These are phyloP conservation scores for Bombus vancouverensis DNA, from an alignment of 1,140 invertebrate genomes.

Conservation along the genomic window DNA sequence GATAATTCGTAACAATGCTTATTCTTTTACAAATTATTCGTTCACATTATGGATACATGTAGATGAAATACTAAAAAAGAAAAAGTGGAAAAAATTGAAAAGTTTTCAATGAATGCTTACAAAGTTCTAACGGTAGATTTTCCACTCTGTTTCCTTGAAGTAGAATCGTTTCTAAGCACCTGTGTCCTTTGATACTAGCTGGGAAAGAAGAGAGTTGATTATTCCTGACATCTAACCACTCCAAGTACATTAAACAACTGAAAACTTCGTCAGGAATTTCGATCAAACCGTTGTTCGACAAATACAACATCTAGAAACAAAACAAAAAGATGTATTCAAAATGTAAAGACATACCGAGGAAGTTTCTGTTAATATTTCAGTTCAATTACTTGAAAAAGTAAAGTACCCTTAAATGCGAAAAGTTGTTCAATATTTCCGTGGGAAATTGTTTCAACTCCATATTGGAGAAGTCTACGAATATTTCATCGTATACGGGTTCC, in stretches of 20 bases:
- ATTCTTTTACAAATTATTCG: no score
- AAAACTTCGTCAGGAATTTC: slow-evolving; percentile 83
- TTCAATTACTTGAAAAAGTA: slow-evolving; percentile 8
- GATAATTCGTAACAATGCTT: no score
- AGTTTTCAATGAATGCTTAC: slow-evolving; percentile 69
- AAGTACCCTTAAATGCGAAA: slow-evolving; percentile 65
- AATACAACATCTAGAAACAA: slow-evolving; percentile 82
- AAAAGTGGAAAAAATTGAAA: no score
- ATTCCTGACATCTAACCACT: slow-evolving; percentile 84
- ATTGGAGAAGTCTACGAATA: slow-evolving; percentile 65
- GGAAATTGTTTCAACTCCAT: slow-evolving; percentile 63
- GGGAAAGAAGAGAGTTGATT: slow-evolving; percentile 83
- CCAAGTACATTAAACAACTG: slow-evolving; percentile 78
- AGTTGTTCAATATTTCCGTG: slow-evolving; percentile 55
- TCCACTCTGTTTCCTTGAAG: slow-evolving; percentile 84
- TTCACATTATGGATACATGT: no score
- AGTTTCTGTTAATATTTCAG: background rate
- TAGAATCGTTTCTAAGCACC: slow-evolving; percentile 82
- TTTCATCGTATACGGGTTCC: slow-evolving; percentile 50
- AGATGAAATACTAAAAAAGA: background rate
- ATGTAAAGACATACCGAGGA: slow-evolving; percentile 8
- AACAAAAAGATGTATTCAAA: slow-evolving; percentile 60
- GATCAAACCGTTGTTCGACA: slow-evolving; percentile 83
- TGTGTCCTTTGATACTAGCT: slow-evolving; percentile 81
- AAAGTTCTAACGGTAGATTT: slow-evolving; percentile 83